Conservation (phyloP, 2,797 vertebrate genomes). For the Trichosurus vulpecula region DNA sequence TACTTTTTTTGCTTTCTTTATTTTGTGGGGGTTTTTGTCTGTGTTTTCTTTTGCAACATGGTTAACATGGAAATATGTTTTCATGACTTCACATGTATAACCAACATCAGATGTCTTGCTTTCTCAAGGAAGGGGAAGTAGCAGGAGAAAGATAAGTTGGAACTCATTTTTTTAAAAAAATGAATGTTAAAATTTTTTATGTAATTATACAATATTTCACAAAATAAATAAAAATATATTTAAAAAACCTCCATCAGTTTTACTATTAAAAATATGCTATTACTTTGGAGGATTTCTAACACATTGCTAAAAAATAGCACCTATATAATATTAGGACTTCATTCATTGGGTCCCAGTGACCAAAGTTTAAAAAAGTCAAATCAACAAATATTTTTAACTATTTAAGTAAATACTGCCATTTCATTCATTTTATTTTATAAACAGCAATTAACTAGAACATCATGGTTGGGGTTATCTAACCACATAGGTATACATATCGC, state of each 20-base stretch:
- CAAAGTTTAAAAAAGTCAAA: neutral
- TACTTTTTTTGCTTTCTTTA: neutral
- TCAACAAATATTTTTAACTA: neutral
- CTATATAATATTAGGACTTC: neutral
- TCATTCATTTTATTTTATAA: neutral
- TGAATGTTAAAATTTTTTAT: neutral
- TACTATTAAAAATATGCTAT: neutral
- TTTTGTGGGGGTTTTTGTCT: neutral
- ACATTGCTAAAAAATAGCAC: neutral
- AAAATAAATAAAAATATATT: neutral
- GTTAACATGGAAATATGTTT: neutral
- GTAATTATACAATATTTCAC: neutral
- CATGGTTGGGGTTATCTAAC: neutral
- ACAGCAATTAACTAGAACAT: neutral
- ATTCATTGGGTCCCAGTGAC: neutral
- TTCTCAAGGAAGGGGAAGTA: neutral
- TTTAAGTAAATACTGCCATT: neutral
- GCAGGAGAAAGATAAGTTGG: neutral
- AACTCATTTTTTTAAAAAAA: neutral
- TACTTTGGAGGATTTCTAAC: neutral
- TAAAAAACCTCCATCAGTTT: neutral
- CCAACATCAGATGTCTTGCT: neutral
- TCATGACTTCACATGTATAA: neutral
- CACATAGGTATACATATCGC: neutral
- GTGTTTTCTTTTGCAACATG: neutral